Base-by-base conservation (phyloP, 2,888 invertebrate species). In the Helleia helle region DNA sequence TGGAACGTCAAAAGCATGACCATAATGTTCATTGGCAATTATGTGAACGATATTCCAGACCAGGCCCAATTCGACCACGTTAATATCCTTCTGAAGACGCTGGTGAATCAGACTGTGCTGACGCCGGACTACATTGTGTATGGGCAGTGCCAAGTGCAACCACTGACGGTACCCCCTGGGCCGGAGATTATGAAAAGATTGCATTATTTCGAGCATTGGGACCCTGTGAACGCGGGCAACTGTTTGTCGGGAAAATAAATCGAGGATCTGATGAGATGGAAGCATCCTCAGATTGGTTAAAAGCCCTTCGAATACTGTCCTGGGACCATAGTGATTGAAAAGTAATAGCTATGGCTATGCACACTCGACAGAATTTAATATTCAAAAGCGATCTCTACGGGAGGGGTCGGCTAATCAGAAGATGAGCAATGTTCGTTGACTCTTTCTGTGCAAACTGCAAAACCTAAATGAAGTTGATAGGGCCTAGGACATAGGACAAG, bases 1-100 rank as follows among this genome's bases (percentile, higher is more conserved):
- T 71, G 63, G 65, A 76, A 77, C 44, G 15, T 18, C 0, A 62
- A 48, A 14, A 59, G 61, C 29, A 64, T 77, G 22, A 63, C 54
- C 6, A 52, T 77, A 5, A 69, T 72, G 70, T 77, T 77, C 43
- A 46, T 79, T 1, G 79, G 79, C 5, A 58, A 76, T 50, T 79
- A 68, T 46, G 53, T 48, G 5, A 41, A 30, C 0, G 52, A 64
- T 24, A 11, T 47, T 1, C 58, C 67, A 0, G 46, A 49, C n/a
- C 45, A 57, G 7, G 48, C 9, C 0, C 76, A 77, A 43, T 62
- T 75, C 13, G 58, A 64, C 3, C 54, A 75, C 30, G 46, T 75
- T 0, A 62, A 58, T 7, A 34, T 58, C 0, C 48, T 77, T 1
- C 44, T 77, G 8, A 43, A 64, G 2, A 53, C 55, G 26, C 49